Evolutionary conservation across 2,888 invertebrate genomes (phyloP).

Genomic region (Phania funesta): DNA sequence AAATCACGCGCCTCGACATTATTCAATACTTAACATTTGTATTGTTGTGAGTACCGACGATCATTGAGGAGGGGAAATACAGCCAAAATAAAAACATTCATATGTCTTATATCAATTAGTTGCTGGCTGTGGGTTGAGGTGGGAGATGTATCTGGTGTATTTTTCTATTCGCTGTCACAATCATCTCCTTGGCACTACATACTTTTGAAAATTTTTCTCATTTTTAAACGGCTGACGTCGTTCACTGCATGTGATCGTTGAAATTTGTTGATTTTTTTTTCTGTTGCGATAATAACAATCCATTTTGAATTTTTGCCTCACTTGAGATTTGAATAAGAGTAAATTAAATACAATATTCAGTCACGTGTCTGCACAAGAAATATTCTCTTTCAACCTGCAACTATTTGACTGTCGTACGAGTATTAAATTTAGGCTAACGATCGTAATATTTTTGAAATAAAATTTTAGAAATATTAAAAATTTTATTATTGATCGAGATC

Average conservation of each 20-base stretch:
- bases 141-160: constrained; percentile 31
- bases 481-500: no score
- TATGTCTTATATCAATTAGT: constrained; percentile 60
- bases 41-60: not conserved
- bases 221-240: constrained; percentile 56
- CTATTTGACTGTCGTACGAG: no score
- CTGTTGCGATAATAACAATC: constrained; percentile 15
- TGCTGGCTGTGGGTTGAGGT: constrained; percentile 51
- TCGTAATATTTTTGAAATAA: no score
- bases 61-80: not conserved
- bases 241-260: constrained; percentile 64
- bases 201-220: constrained; percentile 1
- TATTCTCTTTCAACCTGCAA: no score
- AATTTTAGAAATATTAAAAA: no score
- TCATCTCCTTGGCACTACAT: not conserved
- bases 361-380: constrained; percentile 12
- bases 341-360: not conserved
- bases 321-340: not conserved
- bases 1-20: constrained; percentile 63
- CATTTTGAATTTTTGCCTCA: constrained; percentile 31
- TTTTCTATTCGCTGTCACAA: not conserved
- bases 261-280: constrained; percentile 48
- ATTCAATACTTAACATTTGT: constrained; percentile 21
- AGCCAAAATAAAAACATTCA: constrained; percentile 42
- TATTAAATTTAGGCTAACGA: no score